These are phyloP conservation scores for Lathronympha strigana DNA, from an alignment of 2,888 invertebrate genomes.

Conservation along the genomic window DNA sequence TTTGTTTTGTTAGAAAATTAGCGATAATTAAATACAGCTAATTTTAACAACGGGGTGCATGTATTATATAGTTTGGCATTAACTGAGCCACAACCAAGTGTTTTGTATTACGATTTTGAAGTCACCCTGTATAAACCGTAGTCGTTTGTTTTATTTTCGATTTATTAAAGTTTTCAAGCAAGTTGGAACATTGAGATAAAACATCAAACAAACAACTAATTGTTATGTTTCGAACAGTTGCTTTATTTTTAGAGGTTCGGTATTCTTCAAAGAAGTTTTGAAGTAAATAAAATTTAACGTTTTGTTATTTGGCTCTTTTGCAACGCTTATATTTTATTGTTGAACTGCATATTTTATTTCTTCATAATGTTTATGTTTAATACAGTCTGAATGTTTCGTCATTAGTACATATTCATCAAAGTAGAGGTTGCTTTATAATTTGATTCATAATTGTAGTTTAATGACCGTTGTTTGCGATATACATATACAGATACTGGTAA, in stretches of 20 bases:
- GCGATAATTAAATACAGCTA: too few relatives aligned
- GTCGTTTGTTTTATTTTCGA: conserved; percentile 57
- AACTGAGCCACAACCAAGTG: too few relatives aligned
- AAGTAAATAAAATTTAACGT: conserved; percentile 6
- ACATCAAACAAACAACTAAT: conserved; percentile 32
- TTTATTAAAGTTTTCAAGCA: conserved; percentile 52
- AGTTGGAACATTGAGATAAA: conserved; percentile 18
- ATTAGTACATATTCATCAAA: background rate
- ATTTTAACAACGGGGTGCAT: too few relatives aligned
- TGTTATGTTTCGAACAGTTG: conserved; percentile 31
- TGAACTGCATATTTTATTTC: conserved; percentile 2
- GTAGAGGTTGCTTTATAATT: background rate
- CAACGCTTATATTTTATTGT: conserved; percentile 19
- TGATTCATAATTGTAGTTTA: background rate
- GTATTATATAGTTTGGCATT: too few relatives aligned
- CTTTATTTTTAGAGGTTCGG: conserved; percentile 22
- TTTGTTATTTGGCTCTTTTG: conserved; percentile 16
- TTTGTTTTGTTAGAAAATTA: too few relatives aligned
- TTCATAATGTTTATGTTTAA: background rate
- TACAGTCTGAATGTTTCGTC: background rate
- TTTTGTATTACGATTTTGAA: too few relatives aligned
- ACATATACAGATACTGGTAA: background rate
- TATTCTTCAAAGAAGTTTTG: conserved; percentile 16
- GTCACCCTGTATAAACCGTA: conserved; percentile 65
- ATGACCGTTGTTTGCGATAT: background rate